Conservation (phyloP, 2,888 invertebrate species). For the Papilio gigon region DNA sequence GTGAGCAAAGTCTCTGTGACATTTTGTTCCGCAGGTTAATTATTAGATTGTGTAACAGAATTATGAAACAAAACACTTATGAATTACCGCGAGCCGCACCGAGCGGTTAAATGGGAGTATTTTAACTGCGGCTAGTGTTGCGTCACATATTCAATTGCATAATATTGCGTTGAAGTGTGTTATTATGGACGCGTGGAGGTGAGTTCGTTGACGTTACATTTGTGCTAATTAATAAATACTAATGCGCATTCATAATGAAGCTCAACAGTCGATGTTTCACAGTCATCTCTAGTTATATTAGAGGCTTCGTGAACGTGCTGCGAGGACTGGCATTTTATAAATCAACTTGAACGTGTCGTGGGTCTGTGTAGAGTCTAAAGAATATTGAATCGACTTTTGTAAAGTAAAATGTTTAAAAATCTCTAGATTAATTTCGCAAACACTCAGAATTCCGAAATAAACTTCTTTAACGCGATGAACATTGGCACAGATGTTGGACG, state of each 20-base stretch:
- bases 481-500: too few species aligned
- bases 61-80: conserved; percentile 10
- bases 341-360: neutral
- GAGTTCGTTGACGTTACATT: conserved; percentile 11
- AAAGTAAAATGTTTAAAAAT: too few species aligned
- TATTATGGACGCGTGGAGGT: neutral
- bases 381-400: too few species aligned
- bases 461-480: too few species aligned
- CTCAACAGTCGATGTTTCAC: neutral
- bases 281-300: neutral
- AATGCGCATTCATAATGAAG: neutral
- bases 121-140: neutral
- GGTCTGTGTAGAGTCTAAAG: too few species aligned
- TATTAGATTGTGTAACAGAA: neutral
- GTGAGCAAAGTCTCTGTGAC: neutral
- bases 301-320: neutral
- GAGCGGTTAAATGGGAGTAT: neutral
- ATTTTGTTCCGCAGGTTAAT: neutral
- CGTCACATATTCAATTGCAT: conserved; percentile 15
- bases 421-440: too few species aligned
- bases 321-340: neutral
- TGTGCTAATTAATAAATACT: neutral
- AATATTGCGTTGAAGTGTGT: neutral
- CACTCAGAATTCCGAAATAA: too few species aligned
- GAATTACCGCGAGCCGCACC: neutral